Evolutionary conservation across 1,140 invertebrate genomes (phyloP).

Genomic region (Notospermus geniculatus): DNA sequence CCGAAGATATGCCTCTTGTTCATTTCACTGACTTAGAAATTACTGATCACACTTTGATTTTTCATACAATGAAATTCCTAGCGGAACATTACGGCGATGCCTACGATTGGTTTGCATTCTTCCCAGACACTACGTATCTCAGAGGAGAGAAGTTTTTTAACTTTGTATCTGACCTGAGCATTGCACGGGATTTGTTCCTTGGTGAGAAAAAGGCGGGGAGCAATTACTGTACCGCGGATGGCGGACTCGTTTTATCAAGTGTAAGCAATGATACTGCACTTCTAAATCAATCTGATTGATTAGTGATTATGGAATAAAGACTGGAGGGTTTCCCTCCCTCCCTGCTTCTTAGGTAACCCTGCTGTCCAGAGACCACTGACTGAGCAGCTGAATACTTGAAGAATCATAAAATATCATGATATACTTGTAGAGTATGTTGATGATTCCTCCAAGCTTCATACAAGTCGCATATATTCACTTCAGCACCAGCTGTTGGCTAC

Average conservation of each 20-base stretch:
- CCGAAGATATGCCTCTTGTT: conserved; percentile 57
- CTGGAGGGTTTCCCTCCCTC: no score
- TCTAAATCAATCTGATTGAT: no score
- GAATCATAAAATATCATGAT: no score
- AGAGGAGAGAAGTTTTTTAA: conserved; percentile 70
- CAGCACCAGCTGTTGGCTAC: no score
- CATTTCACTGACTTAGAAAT: conserved; percentile 46
- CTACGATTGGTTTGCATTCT: conserved; percentile 87
- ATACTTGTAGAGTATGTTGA: no score
- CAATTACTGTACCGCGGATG: conserved; percentile 38
- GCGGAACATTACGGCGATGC: conserved; percentile 82
- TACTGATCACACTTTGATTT: conserved; percentile 44
- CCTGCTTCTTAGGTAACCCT: no score
- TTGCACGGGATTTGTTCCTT: conserved; percentile 65
- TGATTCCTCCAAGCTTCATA: no score
- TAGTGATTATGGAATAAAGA: no score
- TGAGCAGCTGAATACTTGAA: no score
- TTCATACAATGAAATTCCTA: conserved; percentile 80
- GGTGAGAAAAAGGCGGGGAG: conserved; percentile 39
- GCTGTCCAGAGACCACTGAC: no score
- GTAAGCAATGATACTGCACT: no score
- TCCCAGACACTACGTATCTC: conserved; percentile 77
- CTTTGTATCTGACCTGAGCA: conserved; percentile 72
- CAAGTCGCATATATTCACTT: no score
- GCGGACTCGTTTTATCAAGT: conserved; percentile 46